These are phyloP conservation scores for Tenualosa ilisha DNA, from an alignment of 2,797 vertebrate species.

Conservation along the genomic window DNA sequence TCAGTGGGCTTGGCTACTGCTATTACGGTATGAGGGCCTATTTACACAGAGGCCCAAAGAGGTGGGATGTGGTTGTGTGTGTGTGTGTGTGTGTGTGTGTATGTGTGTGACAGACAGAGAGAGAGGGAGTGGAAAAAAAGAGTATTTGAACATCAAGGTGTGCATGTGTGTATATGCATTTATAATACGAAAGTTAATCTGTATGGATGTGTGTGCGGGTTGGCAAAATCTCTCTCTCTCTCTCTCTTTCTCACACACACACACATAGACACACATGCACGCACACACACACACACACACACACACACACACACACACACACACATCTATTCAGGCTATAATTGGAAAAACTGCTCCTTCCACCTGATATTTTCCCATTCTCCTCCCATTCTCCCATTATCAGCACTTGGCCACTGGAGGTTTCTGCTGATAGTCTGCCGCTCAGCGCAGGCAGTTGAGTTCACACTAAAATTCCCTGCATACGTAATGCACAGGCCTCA, in stretches of 20 bases:
- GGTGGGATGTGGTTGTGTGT: neutral
- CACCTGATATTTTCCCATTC: neutral
- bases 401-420: neutral
- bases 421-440: neutral
- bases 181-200: neutral
- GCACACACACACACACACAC: slow-evolving; percentile 14
- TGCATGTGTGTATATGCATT: neutral
- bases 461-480: neutral
- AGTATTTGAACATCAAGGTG: neutral
- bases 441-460: neutral
- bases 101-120: neutral
- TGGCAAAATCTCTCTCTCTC: neutral
- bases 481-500: neutral
- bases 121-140: neutral
- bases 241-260: neutral
- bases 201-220: neutral
- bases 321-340: neutral
- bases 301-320: slow-evolving; percentile 17
- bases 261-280: neutral
- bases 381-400: neutral
- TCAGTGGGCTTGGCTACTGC: slow-evolving; percentile 1
- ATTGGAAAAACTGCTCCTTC: slow-evolving; percentile 6
- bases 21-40: slow-evolving; percentile 11
- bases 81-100: slow-evolving; percentile 13
- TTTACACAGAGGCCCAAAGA: slow-evolving; percentile 16